Evolutionary conservation across 2,888 invertebrate genomes (phyloP), one percentile per base, ranked within the genome.

Genomic region (Xestia xanthographa): DNA sequence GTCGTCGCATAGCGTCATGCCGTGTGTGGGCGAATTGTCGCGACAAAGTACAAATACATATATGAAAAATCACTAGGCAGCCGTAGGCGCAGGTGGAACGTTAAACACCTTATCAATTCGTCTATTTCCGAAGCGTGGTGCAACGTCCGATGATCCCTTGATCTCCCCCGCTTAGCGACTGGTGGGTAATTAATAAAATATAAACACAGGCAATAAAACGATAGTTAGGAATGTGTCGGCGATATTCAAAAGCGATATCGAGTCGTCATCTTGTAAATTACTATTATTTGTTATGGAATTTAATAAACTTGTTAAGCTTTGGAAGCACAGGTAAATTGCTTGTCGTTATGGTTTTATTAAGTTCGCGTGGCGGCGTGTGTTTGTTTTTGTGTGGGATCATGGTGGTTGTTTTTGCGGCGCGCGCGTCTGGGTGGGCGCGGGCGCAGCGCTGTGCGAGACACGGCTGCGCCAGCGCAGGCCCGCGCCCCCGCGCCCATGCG

Each of bases 291-390:
- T 94, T 95, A 94, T 93, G 92, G 94, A 95, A 96, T 96, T 92
- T 96, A 96, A 96, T 96, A 96, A 96, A 96, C 96, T 96, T 96
- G 96, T 96, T 96, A 96, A 93, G 93, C 94, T 94, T 95, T 95
- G 93, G 95, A 93, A 95, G 93, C 93, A 93, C 91, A 95, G 94
- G 95, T 95, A 94, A 95, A 95, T 95, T 95, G 94, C 93, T 91
- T 90, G 92, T 88, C 83, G 93, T 94, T 95, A 94, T 96, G 92
- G 94, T 96, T 95, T 95, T 96, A 94, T 95, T 96, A 91, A 94
- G 95, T 94, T 95, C 92, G 95, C 95, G 93, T 95, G 95, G 93
- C 94, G 94, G 95, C 91, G 91, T 92, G 89, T 96, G 94, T 96
- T 95, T 96, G 95, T 95, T 96, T 95, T 96, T 95, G 94, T 95